Percentiles rank a stretch among this genome's conserved stretches.
These are phyloP conservation scores for Centrocercus urophasianus DNA, from an alignment of 2,113 vertebrate species.

Conservation along the genomic window DNA sequence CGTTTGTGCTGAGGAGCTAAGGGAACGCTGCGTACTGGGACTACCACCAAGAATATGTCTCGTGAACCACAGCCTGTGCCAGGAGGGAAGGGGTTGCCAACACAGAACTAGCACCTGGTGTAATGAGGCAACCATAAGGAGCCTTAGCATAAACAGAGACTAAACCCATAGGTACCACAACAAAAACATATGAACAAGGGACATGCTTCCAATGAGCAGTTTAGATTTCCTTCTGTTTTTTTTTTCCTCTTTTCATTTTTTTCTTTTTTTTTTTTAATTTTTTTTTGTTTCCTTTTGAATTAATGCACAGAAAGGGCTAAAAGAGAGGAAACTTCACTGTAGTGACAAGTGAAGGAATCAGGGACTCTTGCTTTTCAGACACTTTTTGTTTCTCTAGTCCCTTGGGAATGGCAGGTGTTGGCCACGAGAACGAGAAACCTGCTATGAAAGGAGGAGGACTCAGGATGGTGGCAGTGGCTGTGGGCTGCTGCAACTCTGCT, in stretches of 20 bases:
- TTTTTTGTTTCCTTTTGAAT: not conserved
- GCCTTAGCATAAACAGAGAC: not conserved
- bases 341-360: constrained; percentile 42
- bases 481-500: constrained; percentile 28
- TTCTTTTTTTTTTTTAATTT: not conserved
- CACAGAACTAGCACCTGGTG: constrained; percentile 18
- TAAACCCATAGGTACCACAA: constrained; percentile 6
- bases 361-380: not conserved
- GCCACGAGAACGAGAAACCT: constrained; percentile 21
- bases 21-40: not conserved
- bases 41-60: not conserved
- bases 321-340: constrained; percentile 58
- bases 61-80: not conserved
- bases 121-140: not conserved
- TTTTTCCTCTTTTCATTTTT: not conserved
- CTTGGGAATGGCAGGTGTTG: constrained; percentile 17
- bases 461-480: constrained; percentile 18
- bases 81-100: constrained; percentile 17
- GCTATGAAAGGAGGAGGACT: constrained; percentile 47
- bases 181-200: constrained; percentile 53
- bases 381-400: constrained; percentile 18
- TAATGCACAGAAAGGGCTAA: constrained; percentile 77
- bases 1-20: constrained; percentile 9
- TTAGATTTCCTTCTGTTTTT: not conserved
- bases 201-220: constrained; percentile 30